Base-by-base conservation (phyloP, 2,113 vertebrate genomes). In the Bombycilla garrulus region DNA sequence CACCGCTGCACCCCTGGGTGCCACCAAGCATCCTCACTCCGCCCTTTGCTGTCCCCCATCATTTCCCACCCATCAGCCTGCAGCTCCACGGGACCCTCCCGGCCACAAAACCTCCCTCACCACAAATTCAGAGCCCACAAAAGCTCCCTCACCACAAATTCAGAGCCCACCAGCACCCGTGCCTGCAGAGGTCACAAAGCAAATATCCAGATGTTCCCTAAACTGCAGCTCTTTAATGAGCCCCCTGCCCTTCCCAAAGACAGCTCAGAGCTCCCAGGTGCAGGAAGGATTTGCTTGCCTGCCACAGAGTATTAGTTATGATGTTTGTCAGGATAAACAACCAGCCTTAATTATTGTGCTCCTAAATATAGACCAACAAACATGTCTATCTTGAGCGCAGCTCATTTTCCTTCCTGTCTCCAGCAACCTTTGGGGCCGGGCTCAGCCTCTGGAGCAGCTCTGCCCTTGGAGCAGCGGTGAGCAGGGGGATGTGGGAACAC, bases 361-460 rank as follows among this genome's bases (percentile, higher is more conserved):
- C 50, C 96, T 94, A 97, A 97, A 96, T 92, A 96, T 77, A 95
- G 86, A 92, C 31, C 50, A 92, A 60, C 87, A 70, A 96, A 81
- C 6, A 9, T 31, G 44, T 31, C 94, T 88, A 45, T 88, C 94
- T 44, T 12, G 26, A 95, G 94, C 10, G 0, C 0, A 23, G 65
- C 1, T 71, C 64, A 8, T 83, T 95, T 94, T 95, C 94, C 95
- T 96, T 95, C 94, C 90, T 87, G 87, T 40, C 86, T n/a, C 84
- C 4, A 0, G 84, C 78, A 87, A 81, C 73, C 69, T 51, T 12
- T 1, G 16, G 62, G 47, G 77, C 42, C 0, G 0, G 70, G 85
- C 58, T 88, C 23, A 2, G 54, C 14, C 45, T 25, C 2, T 2
- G 45, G 36, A 25, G 31, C 29, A 18, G 72, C 14, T 62, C 60